These are phyloP conservation scores for Epicampocera succincta DNA, from an alignment of 2,888 invertebrate species.

Conservation along the genomic window DNA sequence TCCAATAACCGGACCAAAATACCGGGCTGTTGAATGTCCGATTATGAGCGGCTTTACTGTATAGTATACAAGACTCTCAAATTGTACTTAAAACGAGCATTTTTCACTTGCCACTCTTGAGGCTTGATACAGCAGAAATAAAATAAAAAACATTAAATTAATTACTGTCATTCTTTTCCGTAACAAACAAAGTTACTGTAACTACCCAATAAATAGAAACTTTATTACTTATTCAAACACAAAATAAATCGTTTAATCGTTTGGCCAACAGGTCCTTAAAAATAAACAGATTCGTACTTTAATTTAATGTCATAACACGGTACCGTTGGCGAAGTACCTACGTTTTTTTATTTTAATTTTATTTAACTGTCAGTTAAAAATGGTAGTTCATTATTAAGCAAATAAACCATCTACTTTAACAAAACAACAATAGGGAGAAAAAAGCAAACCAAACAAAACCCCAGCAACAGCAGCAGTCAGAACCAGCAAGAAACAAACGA, in stretches of 20 bases:
- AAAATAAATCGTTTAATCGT: neutral
- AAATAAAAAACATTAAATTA: too few relatives aligned
- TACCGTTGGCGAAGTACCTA: slow-evolving; percentile 34
- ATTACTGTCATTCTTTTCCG: too few relatives aligned
- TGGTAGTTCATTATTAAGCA: slow-evolving; percentile 42
- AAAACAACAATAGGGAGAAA: slow-evolving; percentile 4
- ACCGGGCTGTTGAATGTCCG: too few relatives aligned
- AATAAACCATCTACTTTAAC: slow-evolving; percentile 34
- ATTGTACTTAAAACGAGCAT: too few relatives aligned
- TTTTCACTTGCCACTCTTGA: too few relatives aligned
- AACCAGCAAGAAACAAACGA: slow-evolving; percentile 11
- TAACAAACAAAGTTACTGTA: too few relatives aligned
- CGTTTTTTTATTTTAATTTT: slow-evolving; percentile 49
- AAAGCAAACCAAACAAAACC: slow-evolving; percentile 34
- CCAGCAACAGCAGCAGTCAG: slow-evolving; percentile 8
- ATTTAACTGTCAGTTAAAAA: slow-evolving; percentile 44
- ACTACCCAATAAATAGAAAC: slow-evolving; percentile 14
- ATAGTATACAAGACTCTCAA: too few relatives aligned
- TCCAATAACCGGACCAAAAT: too few relatives aligned
- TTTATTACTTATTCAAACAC: slow-evolving; percentile 22
- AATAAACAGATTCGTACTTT: slow-evolving; percentile 33
- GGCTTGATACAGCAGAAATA: too few relatives aligned
- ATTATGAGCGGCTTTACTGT: too few relatives aligned
- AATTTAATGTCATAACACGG: slow-evolving; percentile 35
- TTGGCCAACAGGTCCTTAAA: slow-evolving; percentile 47